These are phyloP conservation scores for Petroica traversi DNA, from an alignment of 2,113 vertebrate genomes.

Conservation along the genomic window DNA sequence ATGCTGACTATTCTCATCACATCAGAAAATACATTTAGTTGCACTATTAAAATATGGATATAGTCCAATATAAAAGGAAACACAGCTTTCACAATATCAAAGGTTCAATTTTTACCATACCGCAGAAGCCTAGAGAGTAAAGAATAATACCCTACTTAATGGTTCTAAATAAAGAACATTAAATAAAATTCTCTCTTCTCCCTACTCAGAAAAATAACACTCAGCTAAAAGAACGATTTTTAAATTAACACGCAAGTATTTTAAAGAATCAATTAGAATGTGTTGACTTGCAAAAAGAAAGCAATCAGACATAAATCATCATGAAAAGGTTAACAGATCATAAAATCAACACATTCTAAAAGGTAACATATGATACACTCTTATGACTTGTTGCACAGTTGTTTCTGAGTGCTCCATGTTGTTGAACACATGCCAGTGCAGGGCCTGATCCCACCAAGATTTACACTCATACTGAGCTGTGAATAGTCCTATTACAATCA, in stretches of 20 bases:
- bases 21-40: neutral
- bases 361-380: neutral
- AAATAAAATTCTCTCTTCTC: neutral
- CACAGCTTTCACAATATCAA: neutral
- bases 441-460: constrained; percentile 35
- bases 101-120: neutral
- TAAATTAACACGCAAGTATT: neutral
- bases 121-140: neutral
- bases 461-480: constrained; percentile 16
- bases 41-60: neutral
- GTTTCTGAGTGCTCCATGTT: neutral
- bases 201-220: neutral
- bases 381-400: neutral
- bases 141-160: neutral
- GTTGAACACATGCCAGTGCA: neutral
- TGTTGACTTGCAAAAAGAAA: constrained; percentile 20
- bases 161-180: neutral
- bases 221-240: neutral
- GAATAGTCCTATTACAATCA: constrained; percentile 54
- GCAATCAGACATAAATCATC: neutral
- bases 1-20: neutral
- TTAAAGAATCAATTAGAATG: neutral
- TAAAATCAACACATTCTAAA: constrained; percentile 13
- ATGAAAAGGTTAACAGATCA: neutral
- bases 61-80: neutral